Conservation (phyloP, 2,113 vertebrate genomes). For the Chaetura pelagica region DNA sequence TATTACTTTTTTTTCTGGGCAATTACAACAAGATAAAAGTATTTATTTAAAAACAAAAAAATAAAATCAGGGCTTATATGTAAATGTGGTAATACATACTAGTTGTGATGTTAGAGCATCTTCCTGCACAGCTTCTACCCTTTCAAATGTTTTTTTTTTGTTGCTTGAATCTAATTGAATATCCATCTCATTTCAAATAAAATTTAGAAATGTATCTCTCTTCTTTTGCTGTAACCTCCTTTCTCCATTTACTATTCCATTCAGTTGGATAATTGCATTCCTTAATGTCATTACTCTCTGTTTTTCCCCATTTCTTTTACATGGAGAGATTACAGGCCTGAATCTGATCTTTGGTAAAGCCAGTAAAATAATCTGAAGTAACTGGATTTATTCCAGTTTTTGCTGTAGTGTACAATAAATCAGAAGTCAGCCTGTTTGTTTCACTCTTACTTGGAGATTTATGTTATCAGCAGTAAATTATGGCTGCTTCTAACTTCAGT, state of each 20-base stretch:
- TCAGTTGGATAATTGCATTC: slow-evolving; percentile 45
- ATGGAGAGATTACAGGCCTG: not conserved
- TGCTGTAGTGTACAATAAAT: not conserved
- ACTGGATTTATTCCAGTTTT: slow-evolving; percentile 34
- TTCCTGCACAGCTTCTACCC: not conserved
- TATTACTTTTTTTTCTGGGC: not conserved
- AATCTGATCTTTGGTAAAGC: slow-evolving; percentile 48
- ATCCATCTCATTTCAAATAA: slow-evolving; percentile 58
- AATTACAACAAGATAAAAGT: not conserved
- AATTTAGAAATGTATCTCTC: slow-evolving; percentile 27
- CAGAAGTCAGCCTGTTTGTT: not conserved
- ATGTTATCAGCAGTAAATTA: not conserved
- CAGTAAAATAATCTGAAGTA: slow-evolving; percentile 33
- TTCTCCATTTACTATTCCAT: slow-evolving; percentile 46
- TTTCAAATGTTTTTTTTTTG: slow-evolving; percentile 23
- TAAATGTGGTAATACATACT: not conserved
- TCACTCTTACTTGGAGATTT: not conserved
- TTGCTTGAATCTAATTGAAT: slow-evolving; percentile 60
- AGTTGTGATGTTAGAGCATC: not conserved
- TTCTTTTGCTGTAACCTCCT: slow-evolving; percentile 47
- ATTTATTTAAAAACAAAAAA: not conserved
- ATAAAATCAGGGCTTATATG: not conserved
- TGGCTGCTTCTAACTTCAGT: not conserved
- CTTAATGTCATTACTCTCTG: slow-evolving; percentile 56
- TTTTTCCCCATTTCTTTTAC: slow-evolving; percentile 43